Base-by-base conservation (phyloP, 2,888 invertebrate genomes). In the Amphiduros pacificus region DNA sequence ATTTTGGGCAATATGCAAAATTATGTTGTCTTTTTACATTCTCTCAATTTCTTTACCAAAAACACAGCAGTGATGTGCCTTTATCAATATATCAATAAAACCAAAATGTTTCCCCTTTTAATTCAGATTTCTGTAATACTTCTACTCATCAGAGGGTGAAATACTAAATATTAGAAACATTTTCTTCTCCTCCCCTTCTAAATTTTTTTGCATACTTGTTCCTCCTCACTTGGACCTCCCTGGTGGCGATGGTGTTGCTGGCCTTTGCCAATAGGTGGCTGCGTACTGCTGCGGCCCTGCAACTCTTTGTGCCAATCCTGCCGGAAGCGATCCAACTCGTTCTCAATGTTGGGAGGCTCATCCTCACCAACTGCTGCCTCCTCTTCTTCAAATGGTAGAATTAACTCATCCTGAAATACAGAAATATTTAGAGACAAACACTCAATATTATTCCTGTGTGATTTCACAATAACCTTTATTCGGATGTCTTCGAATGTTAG, bases 251-350 rank as follows among this genome's bases (percentile, higher is more conserved):
- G n/a, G 26, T 56, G n/a, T 11, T 17, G 28, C 14, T 27, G 5
- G 26, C 22, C 40, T 2, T 6, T 31, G n/a, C 11, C 32, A 4
- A 28, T 22, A 11, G 22, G 27, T 22, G 24, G 6, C 22, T 20
- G 27, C 5, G 17, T 14, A 17, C 29, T 31, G 2, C 57, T 48
- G n/a, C 22, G 3, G 44, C 20, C 36, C 9, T n/a, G 50, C 36
- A 72, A 64, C 55, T 80, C 79, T 14, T 70, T 64, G 53, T 75
- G 70, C 79, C 79, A 80, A 52, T 76, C 74, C 54, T 70, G 63
- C 26, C 80, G 72, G 71, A 81, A 81, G 29, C 72, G 61, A 28
- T 73, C 73, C 60, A 80, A 64, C 68, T 75, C 73, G 49, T 55
- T 63, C 55, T 71, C 68, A 11, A 68, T 53, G 32, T 62, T 57